These are phyloP conservation scores for Baccha elongata DNA, from an alignment of 2,888 invertebrate species.

Conservation along the genomic window DNA sequence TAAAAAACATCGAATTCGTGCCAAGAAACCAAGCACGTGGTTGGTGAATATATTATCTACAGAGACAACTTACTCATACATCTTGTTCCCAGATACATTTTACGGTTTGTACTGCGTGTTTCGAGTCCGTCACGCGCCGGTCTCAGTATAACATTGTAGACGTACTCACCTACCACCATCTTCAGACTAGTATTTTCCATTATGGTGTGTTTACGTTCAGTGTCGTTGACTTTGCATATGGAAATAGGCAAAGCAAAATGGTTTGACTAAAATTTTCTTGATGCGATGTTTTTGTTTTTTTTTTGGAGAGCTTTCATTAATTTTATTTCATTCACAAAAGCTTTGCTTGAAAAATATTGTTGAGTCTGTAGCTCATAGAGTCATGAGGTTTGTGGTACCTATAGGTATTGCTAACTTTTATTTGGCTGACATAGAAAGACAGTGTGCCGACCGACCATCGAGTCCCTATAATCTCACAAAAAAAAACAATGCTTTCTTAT, in stretches of 20 bases:
- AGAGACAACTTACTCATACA: conserved; percentile 36
- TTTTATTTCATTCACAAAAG: conserved; percentile 55
- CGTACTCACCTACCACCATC: conserved; percentile 13
- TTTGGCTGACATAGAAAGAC: too few relatives aligned
- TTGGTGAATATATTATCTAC: not conserved
- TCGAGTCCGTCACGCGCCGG: not conserved
- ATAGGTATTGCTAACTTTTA: too few relatives aligned
- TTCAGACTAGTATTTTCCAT: too few relatives aligned
- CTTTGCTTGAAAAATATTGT: not conserved
- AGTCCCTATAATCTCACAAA: too few relatives aligned
- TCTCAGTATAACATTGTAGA: too few relatives aligned
- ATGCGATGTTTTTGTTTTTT: conserved; percentile 48
- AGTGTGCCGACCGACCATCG: too few relatives aligned
- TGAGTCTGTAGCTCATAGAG: too few relatives aligned
- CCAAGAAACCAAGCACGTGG: conserved; percentile 61
- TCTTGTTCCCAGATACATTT: not conserved
- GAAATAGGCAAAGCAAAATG: conserved; percentile 16
- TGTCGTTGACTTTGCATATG: conserved; percentile 53
- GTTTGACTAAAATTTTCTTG: not conserved
- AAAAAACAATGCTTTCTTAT: too few relatives aligned
- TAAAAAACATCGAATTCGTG: conserved; percentile 62
- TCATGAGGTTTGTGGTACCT: too few relatives aligned
- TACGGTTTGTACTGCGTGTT: not conserved
- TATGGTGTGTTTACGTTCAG: conserved; percentile 53
- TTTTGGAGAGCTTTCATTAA: conserved; percentile 30